Conservation (phyloP, 2,113 vertebrate genomes). For the Ochotona princeps region DNA sequence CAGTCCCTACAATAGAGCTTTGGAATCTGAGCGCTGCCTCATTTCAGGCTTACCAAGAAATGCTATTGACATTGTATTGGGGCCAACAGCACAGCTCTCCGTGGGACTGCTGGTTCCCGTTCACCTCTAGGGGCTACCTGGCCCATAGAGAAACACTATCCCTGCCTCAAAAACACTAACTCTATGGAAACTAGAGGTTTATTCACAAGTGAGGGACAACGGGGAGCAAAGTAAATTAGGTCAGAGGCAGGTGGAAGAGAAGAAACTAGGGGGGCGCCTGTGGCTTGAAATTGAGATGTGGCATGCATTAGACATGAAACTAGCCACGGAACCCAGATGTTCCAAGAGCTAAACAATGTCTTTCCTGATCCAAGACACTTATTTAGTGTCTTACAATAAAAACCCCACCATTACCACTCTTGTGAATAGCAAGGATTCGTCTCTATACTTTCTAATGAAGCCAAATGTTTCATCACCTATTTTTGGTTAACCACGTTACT, state of each 20-base stretch:
- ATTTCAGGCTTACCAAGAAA: conserved; percentile 58
- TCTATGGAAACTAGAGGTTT: conserved; percentile 23
- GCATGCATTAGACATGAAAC: conserved; percentile 49
- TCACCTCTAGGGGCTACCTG: neutral
- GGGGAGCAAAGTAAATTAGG: neutral
- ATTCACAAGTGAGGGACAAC: conserved; percentile 25
- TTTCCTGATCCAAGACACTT: neutral
- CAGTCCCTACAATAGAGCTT: conserved; percentile 3
- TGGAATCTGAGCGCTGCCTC: conserved; percentile 34
- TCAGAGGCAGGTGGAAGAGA: conserved; percentile 33
- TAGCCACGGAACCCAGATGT: neutral
- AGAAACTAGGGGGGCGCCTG: neutral
- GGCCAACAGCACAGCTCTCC: conserved; percentile 31
- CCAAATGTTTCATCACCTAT: neutral
- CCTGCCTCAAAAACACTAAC: conserved; percentile 52
- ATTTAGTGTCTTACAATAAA: neutral
- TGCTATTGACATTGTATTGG: conserved; percentile 34
- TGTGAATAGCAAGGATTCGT: neutral
- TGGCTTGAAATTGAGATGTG: conserved; percentile 4
- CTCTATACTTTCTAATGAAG: neutral
- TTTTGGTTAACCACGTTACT: neutral
- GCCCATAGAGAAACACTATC: conserved; percentile 6
- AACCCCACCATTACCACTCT: neutral
- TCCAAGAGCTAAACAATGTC: neutral
- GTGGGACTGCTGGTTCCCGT: neutral